A percentile compares a stretch with the other conserved stretches of the same genome.
Conservation (phyloP, 2,888 invertebrate species). For the Drosophila anomalipes region DNA sequence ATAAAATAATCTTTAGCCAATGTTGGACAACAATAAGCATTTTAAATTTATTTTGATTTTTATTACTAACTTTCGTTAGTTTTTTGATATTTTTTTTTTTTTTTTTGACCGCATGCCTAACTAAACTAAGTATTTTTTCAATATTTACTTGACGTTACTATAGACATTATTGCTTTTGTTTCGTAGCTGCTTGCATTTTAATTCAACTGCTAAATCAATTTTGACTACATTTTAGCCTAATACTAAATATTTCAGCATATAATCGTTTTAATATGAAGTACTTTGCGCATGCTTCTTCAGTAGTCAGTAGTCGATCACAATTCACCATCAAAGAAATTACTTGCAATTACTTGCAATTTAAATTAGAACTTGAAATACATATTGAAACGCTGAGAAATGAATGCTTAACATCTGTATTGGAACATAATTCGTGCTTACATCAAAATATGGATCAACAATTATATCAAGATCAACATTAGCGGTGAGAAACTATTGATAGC, state of each 20-base stretch:
- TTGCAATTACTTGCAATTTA: slow-evolving; percentile 31
- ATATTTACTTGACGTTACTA: slow-evolving; percentile 10
- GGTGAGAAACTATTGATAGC: neutral
- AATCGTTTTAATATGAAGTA: slow-evolving; percentile 16
- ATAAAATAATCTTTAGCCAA: neutral
- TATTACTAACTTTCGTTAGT: slow-evolving; percentile 22
- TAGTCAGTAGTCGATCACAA: slow-evolving; percentile 44
- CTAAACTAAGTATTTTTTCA: slow-evolving; percentile 12
- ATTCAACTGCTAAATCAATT: slow-evolving; percentile 25
- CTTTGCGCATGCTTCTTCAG: slow-evolving; percentile 49
- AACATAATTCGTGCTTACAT: slow-evolving; percentile 69
- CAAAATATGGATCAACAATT: neutral
- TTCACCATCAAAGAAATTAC: slow-evolving; percentile 34
- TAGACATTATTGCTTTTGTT: slow-evolving; percentile 35
- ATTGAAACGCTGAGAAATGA: slow-evolving; percentile 43
- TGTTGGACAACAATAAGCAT: neutral
- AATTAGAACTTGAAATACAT: slow-evolving; percentile 19
- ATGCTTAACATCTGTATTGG: slow-evolving; percentile 78
- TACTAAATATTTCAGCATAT: slow-evolving; percentile 11
- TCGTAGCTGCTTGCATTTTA: slow-evolving; percentile 44
- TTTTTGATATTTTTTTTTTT: slow-evolving; percentile 22
- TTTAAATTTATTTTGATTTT: slow-evolving; percentile 11
- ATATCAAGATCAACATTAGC: neutral
- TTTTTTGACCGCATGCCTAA: slow-evolving; percentile 58
- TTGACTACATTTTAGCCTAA: slow-evolving; percentile 12